Conservation (phyloP, 2,797 vertebrate genomes). For the Gobionotothen gibberifrons region DNA sequence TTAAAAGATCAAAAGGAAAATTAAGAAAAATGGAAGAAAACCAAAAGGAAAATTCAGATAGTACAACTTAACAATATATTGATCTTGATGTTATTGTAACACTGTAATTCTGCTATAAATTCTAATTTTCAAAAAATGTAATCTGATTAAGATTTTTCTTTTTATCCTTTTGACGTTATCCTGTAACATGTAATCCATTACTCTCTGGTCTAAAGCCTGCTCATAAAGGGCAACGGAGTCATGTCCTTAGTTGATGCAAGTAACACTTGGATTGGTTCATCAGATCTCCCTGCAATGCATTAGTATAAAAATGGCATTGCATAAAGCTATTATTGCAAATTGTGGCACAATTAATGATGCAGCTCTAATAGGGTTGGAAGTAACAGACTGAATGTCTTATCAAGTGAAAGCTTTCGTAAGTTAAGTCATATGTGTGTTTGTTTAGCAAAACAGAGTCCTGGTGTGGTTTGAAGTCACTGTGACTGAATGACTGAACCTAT, state of each 20-base stretch:
- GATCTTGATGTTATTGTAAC: too few species aligned
- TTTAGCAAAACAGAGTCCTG: background rate
- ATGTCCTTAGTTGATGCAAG: background rate
- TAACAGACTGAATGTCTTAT: background rate
- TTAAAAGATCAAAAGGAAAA: too few species aligned
- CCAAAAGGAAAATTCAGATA: too few species aligned
- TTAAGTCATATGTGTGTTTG: background rate
- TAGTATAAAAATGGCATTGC: background rate
- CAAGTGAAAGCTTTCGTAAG: background rate
- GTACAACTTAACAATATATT: too few species aligned
- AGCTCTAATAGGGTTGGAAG: background rate
- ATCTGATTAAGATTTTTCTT: too few species aligned
- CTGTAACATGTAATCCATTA: too few species aligned
- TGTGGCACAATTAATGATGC: background rate
- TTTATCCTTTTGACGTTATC: too few species aligned
- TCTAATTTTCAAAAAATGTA: too few species aligned
- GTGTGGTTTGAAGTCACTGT: constrained; percentile 9
- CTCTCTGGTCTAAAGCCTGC: too few species aligned
- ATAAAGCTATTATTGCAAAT: background rate
- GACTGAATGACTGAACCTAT: constrained; percentile 18
- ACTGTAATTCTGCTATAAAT: too few species aligned
- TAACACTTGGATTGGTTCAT: background rate
- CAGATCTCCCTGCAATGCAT: constrained; percentile 5
- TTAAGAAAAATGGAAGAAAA: too few species aligned
- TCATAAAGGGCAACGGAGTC: background rate